A percentile compares a stretch with the other conserved stretches of the same genome.
phyloP scores from a whole-genome alignment of 92 coral and sea anemone species.

The Porites divaricata region DNA sequence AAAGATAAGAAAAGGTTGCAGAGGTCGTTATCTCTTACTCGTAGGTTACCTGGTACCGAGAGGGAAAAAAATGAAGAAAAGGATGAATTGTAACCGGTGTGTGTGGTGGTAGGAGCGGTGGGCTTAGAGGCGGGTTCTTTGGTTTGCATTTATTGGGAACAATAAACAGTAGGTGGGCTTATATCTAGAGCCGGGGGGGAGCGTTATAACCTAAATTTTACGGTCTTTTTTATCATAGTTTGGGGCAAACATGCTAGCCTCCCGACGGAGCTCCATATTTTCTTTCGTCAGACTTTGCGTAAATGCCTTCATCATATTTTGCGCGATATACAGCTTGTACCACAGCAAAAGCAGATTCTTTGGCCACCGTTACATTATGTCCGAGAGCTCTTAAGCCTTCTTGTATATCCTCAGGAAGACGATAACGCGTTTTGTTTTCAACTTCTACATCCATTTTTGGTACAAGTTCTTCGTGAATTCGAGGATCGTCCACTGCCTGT shows the following conservation, averaged over 20 bases:
- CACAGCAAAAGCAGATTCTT: conserved; percentile 19
- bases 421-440: conserved; percentile 38
- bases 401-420: conserved; percentile 33
- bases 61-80: too few relatives aligned
- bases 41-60: too few relatives aligned
- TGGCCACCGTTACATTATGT: conserved; percentile 31
- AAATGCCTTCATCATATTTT: conserved; percentile 44
- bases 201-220: too few relatives aligned
- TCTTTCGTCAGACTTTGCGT: conserved; percentile 80
- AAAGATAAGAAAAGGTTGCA: too few relatives aligned
- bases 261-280: conserved; percentile 78
- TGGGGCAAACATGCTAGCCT: background rate
- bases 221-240: too few relatives aligned
- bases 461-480: conserved; percentile 79
- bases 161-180: too few relatives aligned
- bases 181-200: too few relatives aligned
- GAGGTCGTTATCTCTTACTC: too few relatives aligned
- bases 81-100: too few relatives aligned
- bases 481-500: conserved; percentile 69
- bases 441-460: conserved; percentile 33
- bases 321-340: conserved; percentile 80
- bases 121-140: too few relatives aligned
- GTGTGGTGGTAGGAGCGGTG: too few relatives aligned
- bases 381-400: conserved; percentile 62
- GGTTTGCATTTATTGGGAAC: too few relatives aligned